Evolutionary conservation across 2,113 vertebrate genomes (phyloP).

Genomic region (Dromaius novaehollandiae): DNA sequence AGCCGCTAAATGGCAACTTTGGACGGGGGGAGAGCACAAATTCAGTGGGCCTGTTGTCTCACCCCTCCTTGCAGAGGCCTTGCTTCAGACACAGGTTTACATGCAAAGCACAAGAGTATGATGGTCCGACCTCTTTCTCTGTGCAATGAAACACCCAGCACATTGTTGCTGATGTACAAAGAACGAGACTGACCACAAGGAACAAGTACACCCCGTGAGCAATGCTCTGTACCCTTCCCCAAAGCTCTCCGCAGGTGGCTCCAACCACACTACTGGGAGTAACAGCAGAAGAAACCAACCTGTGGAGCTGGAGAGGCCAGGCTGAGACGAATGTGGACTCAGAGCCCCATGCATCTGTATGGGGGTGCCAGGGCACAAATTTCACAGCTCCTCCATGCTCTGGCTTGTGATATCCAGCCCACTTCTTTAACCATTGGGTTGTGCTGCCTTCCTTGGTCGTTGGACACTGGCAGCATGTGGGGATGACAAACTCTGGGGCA

Average conservation of each 20-base stretch:
- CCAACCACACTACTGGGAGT: fast-evolving
- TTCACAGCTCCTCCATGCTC: not conserved
- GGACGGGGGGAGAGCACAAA: not conserved
- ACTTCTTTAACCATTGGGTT: fast-evolving
- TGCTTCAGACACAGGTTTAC: not conserved
- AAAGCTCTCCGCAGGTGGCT: not conserved
- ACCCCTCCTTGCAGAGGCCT: not conserved
- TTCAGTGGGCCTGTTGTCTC: not conserved
- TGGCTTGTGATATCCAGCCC: fast-evolving
- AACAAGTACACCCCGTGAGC: fast-evolving
- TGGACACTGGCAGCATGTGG: not conserved
- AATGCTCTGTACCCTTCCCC: not conserved
- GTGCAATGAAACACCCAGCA: not conserved
- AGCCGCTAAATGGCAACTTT: not conserved
- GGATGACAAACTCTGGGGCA: not conserved
- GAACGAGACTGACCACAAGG: constrained; percentile 14
- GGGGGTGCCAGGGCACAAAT: fast-evolving
- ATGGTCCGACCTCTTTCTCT: not conserved
- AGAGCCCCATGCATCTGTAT: not conserved
- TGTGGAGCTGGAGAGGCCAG: not conserved
- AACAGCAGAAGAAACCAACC: not conserved
- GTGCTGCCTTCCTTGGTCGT: fast-evolving
- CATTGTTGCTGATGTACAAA: not conserved
- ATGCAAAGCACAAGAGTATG: not conserved
- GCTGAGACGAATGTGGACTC: not conserved